Conservation (phyloP, 2,888 invertebrate genomes). For the Thymelicus sylvestris region DNA sequence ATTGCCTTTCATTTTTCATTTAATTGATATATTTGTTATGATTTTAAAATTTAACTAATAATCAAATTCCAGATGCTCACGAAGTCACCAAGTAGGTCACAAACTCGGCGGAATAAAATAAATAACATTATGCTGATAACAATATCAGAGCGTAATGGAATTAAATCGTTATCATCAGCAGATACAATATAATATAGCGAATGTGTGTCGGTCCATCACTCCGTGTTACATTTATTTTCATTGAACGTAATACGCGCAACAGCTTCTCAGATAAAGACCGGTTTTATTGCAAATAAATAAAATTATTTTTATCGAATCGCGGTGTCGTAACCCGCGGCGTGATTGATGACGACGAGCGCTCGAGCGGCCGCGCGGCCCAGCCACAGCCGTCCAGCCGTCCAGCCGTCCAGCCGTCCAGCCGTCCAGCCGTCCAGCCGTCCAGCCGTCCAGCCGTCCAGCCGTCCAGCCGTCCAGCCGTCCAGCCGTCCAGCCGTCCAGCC, state of each 20-base stretch:
- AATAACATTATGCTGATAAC: neutral
- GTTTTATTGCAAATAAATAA: neutral
- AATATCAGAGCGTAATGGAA: neutral
- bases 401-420: no score
- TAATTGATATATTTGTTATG: no score
- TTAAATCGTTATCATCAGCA: slow-evolving; percentile 1
- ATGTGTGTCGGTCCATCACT: neutral
- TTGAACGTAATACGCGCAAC: neutral
- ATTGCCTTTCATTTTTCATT: no score
- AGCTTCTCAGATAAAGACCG: neutral
- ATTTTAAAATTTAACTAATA: no score
- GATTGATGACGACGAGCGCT: neutral
- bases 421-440: no score
- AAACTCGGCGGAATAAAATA: neutral
- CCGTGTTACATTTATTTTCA: neutral
- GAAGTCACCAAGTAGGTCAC: neutral
- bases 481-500: no score
- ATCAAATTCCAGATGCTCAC: neutral
- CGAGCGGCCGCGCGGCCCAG: no score
- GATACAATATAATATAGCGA: neutral
- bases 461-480: no score
- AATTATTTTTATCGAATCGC: no score
- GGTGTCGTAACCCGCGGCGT: neutral
- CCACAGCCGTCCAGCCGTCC: no score
- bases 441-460: no score